Evolutionary conservation across 1,140 invertebrate species (phyloP), one percentile per base, ranked within the genome.

Genomic region (Globodera ellingtonae): DNA sequence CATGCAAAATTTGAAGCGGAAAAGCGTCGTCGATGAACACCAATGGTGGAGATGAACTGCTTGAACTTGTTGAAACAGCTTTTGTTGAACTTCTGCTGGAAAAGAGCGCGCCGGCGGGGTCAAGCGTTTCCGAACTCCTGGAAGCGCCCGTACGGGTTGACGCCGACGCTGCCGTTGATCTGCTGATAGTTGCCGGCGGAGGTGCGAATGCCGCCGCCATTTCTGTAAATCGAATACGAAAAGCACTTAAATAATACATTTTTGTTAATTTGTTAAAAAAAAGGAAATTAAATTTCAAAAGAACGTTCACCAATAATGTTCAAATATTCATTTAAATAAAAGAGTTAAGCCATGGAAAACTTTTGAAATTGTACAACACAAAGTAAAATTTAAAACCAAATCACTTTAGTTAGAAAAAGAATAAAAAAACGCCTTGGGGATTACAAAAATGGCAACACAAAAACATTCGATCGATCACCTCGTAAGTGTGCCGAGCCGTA

Each of bases 61-160:
- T 62, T 62, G 56, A 62, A 62, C 18, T 35, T 35, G 35, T 35
- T 35, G 35, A 35, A 35, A 35, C 35, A 35, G 35, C 1, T 35
- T 35, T 35, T 35, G 35, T 35, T 35, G 35, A 35, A 35, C 35
- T 35, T 35, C 35, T 35, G 35, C 35, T 35, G 35, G 35, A 35
- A 35, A 35, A 35, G 35, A 2, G 35, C 35, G 35, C 50, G 10
- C 3, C 50, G 50, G 66, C 66, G 47, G 8, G 8, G 3, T 77
- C 21, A 77, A 10, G 75, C 75, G 48, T 77, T 62, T 35, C 75
- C 75, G 21, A 67, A 77, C 48, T 77, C 75, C 65, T 77, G 75
- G 24, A 77, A 77, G 48, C 75, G 75, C 50, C 75, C 75, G 69
- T 77, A 77, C n/a, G 67, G 67, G 67, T 70, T 70, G 67, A 70